Base-by-base conservation (phyloP, 2,113 vertebrate species). In the Rhinopomastus cyanomelas region DNA sequence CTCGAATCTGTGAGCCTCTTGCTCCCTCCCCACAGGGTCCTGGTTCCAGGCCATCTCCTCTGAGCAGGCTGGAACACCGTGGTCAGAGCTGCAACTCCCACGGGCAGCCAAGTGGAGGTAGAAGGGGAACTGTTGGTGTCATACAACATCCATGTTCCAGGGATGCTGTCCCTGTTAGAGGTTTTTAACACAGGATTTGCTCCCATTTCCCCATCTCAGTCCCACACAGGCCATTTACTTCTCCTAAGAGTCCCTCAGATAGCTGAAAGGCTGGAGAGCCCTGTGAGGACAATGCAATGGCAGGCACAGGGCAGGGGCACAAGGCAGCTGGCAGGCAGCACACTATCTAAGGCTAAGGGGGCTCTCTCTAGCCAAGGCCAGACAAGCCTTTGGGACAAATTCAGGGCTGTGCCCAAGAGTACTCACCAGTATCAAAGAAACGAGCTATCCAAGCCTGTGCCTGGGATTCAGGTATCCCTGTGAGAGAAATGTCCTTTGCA, bases 281-380 rank as follows among this genome's bases (percentile, higher is more conserved):
- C 30, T 55, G 52, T 37, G 30, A 62, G 52, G 32, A 65, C 0
- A 0, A 16, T 29, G 15, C 1, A 2, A 55, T 22, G 51, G 30
- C 39, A 77, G 8, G 18, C 55, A 59, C 8, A 17, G 55, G 17
- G 26, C 32, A 73, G 46, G 10, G 4, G 12, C 36, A 78, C 32
- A n/a, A 20, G 51, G 30, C 46, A 53, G 27, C 21, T 66, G 55
- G 15, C 30, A 61, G 66, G 34, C 72, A 80, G 59, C 1, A 7
- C 82, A 61, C 37, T 0, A 7, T 51, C 36, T 15, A n/a, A 36
- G 46, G 44, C 21, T 26, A 21, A 46, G 6, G n/a, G 71, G 5
- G 25, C 11, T 62, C 27, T 27, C 34, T 42, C 34, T n/a, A 26
- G 42, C 29, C 39, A 80, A 80, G 30, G 55, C 37, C 60, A 53